These are phyloP conservation scores for Ataeniobius toweri DNA, from an alignment of 2,797 vertebrate species.

Conservation along the genomic window DNA sequence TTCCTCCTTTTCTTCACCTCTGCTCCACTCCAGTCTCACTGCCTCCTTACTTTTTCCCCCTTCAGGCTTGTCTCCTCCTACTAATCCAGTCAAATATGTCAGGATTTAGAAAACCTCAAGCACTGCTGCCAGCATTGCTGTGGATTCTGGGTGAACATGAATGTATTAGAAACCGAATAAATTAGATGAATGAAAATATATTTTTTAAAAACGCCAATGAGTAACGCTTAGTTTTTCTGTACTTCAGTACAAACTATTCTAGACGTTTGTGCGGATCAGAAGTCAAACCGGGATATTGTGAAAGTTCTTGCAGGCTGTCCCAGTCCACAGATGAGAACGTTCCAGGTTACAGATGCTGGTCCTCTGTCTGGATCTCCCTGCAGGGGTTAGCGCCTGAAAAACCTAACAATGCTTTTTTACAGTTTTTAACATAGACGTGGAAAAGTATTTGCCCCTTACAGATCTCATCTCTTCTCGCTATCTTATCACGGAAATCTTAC, in stretches of 20 bases:
- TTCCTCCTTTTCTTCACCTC: slow-evolving; percentile 25
- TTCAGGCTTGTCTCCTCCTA: background rate
- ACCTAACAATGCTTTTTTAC: background rate
- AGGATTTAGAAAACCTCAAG: background rate
- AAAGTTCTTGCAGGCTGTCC: background rate
- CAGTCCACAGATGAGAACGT: background rate
- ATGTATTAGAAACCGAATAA: background rate
- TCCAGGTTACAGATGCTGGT: background rate
- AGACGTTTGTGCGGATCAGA: background rate
- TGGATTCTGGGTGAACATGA: background rate
- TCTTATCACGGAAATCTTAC: background rate
- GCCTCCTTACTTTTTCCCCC: slow-evolving; percentile 9
- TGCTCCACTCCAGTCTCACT: slow-evolving; percentile 14
- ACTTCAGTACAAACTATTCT: background rate
- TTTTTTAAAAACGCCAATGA: background rate
- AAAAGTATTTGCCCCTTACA: background rate
- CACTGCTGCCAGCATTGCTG: background rate
- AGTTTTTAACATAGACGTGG: background rate
- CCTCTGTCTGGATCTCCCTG: background rate
- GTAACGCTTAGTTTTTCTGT: background rate
- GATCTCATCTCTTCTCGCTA: background rate
- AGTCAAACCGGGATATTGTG: background rate
- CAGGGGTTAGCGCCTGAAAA: background rate
- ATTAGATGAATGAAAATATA: background rate
- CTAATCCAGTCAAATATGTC: slow-evolving; percentile 14